These are phyloP conservation scores for Peromyscus californicus DNA, from an alignment of 2,113 vertebrate genomes.

Conservation along the genomic window DNA sequence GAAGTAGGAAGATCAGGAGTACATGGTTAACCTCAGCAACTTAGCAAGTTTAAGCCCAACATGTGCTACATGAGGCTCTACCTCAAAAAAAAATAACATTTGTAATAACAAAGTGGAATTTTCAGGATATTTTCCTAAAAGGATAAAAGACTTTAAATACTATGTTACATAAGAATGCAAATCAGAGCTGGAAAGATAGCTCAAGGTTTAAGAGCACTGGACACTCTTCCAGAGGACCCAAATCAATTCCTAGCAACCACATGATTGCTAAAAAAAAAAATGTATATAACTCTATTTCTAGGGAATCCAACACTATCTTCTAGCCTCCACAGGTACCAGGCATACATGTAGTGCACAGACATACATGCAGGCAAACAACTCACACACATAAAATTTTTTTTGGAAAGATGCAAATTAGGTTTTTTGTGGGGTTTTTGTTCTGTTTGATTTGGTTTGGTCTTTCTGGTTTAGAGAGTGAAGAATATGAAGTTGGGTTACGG, in stretches of 20 bases:
- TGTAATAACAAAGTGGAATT: not conserved
- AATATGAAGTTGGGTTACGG: not conserved
- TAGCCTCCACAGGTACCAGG: too few species aligned
- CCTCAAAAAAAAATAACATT: not conserved
- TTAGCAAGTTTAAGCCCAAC: not conserved
- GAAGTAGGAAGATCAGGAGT: too few species aligned
- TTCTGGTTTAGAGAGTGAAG: not conserved
- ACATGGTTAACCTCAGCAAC: too few species aligned
- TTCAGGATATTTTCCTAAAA: slow-evolving; percentile 45
- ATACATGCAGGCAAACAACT: not conserved
- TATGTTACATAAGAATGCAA: not conserved
- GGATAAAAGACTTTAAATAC: slow-evolving; percentile 36
- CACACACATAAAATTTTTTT: not conserved
- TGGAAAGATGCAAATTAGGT: not conserved
- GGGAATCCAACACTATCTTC: not conserved
- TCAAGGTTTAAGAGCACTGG: not conserved
- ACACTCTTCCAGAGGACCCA: not conserved
- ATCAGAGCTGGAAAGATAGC: not conserved
- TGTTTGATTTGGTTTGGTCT: not conserved
- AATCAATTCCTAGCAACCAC: not conserved
- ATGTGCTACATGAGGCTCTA: not conserved
- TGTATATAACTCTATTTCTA: not conserved
- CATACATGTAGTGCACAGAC: not conserved
- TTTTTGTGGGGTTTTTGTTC: not conserved
- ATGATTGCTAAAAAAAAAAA: not conserved